Base-by-base conservation (phyloP, 2,797 vertebrate species). In the Lophotriccus pileatus region DNA sequence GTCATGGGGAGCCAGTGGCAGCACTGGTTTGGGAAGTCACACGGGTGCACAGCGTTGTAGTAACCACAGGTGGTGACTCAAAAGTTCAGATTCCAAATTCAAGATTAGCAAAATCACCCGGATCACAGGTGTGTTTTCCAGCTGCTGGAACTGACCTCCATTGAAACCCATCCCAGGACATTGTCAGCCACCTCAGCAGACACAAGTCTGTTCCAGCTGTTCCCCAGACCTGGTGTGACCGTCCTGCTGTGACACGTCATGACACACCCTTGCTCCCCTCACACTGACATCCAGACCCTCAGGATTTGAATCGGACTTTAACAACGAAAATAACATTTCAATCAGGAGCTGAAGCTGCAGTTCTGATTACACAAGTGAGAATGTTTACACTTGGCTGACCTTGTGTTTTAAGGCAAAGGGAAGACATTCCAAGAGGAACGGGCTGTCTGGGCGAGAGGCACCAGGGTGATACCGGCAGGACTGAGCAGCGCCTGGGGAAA, bases 1-100 rank as follows among this genome's bases (percentile, higher is more conserved):
- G 12, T 14, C 13, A 24, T 0, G 1, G 1, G 24, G 23, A 16
- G 34, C 23, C 56, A 37, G 25, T 27, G 34, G 12, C 1, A 1
- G 36, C 44, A 10, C 44, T 9, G 5, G 16, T 46, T 30, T 20
- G 5, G 28, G 23, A 52, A 72, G 17, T 8, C 56, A 41, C n/a
- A 34, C 25, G 27, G 27, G 43, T 6, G 28, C 50, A 18, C 49
- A 52, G 28, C 3, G 4, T 30, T 4, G 2, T 30, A 52, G 50
- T 7, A 30, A 17, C 50, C 50, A 52, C 1, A 7, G 17, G 12
- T 28, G 27, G 12, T 1, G 10, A 56, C 17, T 41, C 14, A 1
- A 11, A 62, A 79, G 58, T 7, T 43, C 37, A 19, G n/a, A 43
- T 43, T 69, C 37, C 34, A 72, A 41, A 52, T 3, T 4, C 39